Evolutionary conservation across 2,113 vertebrate genomes (phyloP), one percentile per base, ranked within the genome.

Genomic region (Galeopterus variegatus): DNA sequence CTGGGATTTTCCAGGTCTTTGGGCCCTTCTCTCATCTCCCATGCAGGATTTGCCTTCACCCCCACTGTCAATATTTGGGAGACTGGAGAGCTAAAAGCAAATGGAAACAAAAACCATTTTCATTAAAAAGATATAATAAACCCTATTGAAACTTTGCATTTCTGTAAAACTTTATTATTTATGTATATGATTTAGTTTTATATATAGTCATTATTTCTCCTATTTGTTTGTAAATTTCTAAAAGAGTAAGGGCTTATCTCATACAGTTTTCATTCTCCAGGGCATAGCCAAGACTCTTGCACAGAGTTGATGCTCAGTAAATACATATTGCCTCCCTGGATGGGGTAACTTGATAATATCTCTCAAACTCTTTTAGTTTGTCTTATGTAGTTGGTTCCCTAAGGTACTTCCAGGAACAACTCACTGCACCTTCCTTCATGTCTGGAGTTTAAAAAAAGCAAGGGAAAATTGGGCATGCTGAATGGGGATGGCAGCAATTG

Each of bases 341-440:
- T 60, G 41, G 67, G 24, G 14, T 56, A 85, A 70, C 50, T 95
- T 92, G 87, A 82, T 94, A 88, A 69, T 60, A 87, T 54, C 13
- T 28, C 17, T 52, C 52, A 87, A 56, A 92, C 8, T 60, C 48
- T 50, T 54, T 54, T 73, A 87, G 56, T 92, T 90, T 76, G 77
- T 80, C 52, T 73, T 23, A 70, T 33, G 90, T 88, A 36, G 45
- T 76, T 82, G 52, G 36, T 93, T 93, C 87, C 70, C 50, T 80
- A 91, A 89, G 82, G 80, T 26, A 28, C 18, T 84, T 94, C 19
- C 67, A 94, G 81, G 69, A 82, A 95, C 83, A 97, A 60, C 69
- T 82, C 23, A 69, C 77, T 72, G 70, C 1, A 81, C 81, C 80
- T 92, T 92, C 67, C 65, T 93, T 87, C 80, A 88, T 15, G 90